Conservation (phyloP, 2,113 vertebrate genomes). For the Jacana jacana region DNA sequence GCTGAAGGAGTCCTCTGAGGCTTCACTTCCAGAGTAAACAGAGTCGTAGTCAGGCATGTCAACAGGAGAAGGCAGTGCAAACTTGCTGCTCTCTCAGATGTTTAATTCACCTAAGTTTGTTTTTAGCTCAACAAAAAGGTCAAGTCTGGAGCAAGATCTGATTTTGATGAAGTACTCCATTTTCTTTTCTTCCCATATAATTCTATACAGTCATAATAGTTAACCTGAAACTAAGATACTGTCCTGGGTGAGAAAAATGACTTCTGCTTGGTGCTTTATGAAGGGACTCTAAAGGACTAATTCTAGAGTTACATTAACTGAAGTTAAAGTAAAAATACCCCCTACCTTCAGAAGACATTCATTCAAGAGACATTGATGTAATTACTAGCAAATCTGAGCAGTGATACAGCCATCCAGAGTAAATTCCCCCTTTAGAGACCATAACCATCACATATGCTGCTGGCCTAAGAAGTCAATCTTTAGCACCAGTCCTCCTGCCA, state of each 20-base stretch:
- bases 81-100: no score
- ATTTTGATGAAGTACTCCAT: neutral
- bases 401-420: neutral
- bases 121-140: neutral
- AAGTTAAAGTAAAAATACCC: neutral
- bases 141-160: neutral
- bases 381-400: neutral
- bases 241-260: neutral
- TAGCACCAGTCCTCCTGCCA: neutral
- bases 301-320: neutral
- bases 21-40: neutral
- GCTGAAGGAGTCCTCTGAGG: neutral
- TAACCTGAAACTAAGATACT: neutral
- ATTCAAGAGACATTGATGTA: neutral
- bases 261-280: neutral
- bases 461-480: neutral
- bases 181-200: neutral
- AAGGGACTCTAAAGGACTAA: neutral
- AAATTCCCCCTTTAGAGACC: neutral
- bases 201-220: neutral
- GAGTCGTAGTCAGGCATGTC: neutral
- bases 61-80: no score
- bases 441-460: neutral
- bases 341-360: neutral
- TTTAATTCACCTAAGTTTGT: no score